Evolutionary conservation across 2,888 invertebrate species (phyloP).

Genomic region (Pelosia muscerda): DNA sequence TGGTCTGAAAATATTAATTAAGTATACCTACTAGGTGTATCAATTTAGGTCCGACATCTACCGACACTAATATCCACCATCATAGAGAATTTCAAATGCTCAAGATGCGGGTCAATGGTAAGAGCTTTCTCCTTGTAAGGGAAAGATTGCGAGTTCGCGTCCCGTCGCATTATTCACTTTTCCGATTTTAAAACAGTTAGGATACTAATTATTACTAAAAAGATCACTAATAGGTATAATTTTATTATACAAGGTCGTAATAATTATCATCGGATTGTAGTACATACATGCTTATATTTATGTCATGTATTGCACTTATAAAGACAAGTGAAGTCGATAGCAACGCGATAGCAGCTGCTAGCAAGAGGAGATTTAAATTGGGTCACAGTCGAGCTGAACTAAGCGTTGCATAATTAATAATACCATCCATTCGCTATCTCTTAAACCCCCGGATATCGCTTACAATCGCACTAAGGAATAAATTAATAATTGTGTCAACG

Average conservation of each 20-base stretch:
- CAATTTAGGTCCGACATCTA: no score
- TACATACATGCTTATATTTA: constrained; percentile 22
- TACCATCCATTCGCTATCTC: constrained; percentile 64
- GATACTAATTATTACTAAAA: no score
- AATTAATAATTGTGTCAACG: constrained; percentile 59
- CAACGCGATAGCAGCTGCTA: constrained; percentile 59
- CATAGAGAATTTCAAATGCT: no score
- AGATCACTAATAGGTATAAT: no score
- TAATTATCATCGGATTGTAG: not conserved
- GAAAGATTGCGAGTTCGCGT: no score
- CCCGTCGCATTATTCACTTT: no score
- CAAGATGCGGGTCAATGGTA: no score
- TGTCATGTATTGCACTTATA: constrained; percentile 42
- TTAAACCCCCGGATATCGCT: constrained; percentile 58
- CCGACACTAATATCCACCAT: no score
- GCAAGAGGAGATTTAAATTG: constrained; percentile 59
- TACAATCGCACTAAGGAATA: constrained; percentile 53
- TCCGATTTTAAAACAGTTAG: no score
- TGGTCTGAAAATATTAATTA: no score
- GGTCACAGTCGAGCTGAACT: constrained; percentile 71
- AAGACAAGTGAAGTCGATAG: constrained; percentile 53
- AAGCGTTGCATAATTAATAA: constrained; percentile 77
- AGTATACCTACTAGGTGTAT: no score
- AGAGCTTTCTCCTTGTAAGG: no score
- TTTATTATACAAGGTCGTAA: not conserved